Evolutionary conservation across 2,113 vertebrate species (phyloP), one percentile per base, ranked within the genome.

Genomic region (Pleuronectes platessa): DNA sequence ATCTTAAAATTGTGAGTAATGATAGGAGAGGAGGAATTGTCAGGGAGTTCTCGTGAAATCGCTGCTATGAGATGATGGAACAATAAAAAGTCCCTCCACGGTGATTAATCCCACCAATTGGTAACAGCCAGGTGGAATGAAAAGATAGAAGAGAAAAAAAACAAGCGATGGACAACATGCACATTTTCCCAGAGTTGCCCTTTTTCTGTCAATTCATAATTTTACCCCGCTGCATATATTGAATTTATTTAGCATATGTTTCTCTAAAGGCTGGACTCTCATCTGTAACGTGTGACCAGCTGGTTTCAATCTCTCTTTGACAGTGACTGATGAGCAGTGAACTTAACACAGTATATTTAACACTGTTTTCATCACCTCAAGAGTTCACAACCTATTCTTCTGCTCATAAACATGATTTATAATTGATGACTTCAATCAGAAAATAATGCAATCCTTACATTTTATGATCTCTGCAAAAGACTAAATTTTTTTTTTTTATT

Each of bases 1-100:
- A 86, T 86, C 87, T 90, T 82, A 84, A 90, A 93, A 88, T 82
- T 83, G 81, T 89, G 85, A 93, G 85, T 86, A 89, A 92, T 86
- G 80, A 88, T 76, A 61, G 77, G 82, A 82, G 63, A 51, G 40
- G 55, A 74, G 66, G 74, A 78, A 79, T 79, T 81, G 84, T 76
- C 73, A 84, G 62, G 37, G 37, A 56, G 56, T 6, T 64, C 76
- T 90, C 67, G 49, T 85, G 85, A 88, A 92, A 88, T 74, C 84
- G 83, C 77, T 76, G 85, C 73, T 79, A 83, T 64, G 81, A 81
- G 82, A 85, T 88, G 89, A 92, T 92, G 80, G 67, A 75, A 79
- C 84, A 86, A 85, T 92, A 92, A 92, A 90, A 86, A 31, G 31
- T 31, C 31, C 31, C 31, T 31, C 31, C 68, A 61, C 77, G 88